Conservation (phyloP, 2,888 invertebrate species). For the Phymatocera aterrima region DNA sequence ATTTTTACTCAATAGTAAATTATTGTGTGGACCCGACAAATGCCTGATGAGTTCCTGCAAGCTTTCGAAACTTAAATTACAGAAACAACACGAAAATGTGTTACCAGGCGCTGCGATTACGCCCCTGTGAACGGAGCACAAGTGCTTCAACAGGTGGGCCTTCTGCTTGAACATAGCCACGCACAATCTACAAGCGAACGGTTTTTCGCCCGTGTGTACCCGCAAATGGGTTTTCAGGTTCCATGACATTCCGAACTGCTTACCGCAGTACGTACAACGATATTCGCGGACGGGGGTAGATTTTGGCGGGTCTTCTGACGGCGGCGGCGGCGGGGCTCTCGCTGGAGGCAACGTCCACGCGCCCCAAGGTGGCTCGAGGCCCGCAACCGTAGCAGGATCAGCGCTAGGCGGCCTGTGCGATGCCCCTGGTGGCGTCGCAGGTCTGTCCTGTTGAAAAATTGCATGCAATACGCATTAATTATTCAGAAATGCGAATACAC, state of each 20-base stretch:
- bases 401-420: constrained; percentile 72
- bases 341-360: constrained; percentile 75
- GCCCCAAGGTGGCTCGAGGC: constrained; percentile 70
- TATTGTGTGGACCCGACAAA: constrained; percentile 92
- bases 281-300: constrained; percentile 87
- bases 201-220: constrained; percentile 93
- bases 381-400: constrained; percentile 65
- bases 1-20: constrained; percentile 90
- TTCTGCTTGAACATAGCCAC: constrained; percentile 96
- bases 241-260: constrained; percentile 95
- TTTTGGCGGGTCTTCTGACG: constrained; percentile 78
- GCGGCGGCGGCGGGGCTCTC: constrained; percentile 78
- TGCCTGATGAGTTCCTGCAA: constrained; percentile 91
- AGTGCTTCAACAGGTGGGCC: constrained; percentile 90
- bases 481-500: background rate
- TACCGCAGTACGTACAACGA: constrained; percentile 92
- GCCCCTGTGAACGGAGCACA: constrained; percentile 92
- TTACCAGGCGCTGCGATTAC: constrained; percentile 90
- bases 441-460: constrained; percentile 67
- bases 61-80: constrained; percentile 90
- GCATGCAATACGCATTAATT: background rate
- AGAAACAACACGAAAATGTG: constrained; percentile 91
- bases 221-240: constrained; percentile 92
- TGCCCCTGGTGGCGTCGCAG: constrained; percentile 70
- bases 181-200: constrained; percentile 91